Percentiles rank a stretch among this genome's conserved stretches.
Conservation (phyloP, 2,888 invertebrate species). For the Troglohyphantes excavatus region DNA sequence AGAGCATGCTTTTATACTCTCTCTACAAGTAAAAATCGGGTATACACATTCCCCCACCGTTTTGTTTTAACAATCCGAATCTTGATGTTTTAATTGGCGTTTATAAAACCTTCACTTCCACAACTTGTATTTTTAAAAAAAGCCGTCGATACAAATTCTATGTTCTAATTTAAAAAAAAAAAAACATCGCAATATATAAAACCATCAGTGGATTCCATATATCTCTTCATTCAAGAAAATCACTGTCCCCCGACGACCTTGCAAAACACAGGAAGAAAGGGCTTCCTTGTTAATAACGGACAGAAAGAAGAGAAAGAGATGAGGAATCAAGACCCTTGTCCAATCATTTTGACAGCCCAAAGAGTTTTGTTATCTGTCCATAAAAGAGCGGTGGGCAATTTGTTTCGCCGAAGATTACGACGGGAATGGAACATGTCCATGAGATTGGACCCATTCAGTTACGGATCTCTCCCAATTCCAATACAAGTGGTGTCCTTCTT, state of each 20-base stretch:
- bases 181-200: too few species aligned
- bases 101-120: too few species aligned
- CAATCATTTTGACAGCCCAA: constrained; percentile 29
- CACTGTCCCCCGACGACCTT: neutral
- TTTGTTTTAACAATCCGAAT: too few species aligned
- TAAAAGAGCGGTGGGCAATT: constrained; percentile 11
- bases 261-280: neutral
- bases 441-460: neutral
- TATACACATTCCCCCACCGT: too few species aligned
- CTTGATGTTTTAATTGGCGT: too few species aligned
- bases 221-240: constrained; percentile 21
- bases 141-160: too few species aligned
- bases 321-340: neutral
- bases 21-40: too few species aligned
- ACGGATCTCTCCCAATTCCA: neutral
- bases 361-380: constrained; percentile 19
- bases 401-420: neutral
- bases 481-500: neutral
- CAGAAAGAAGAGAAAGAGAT: neutral
- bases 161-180: too few species aligned
- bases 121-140: too few species aligned
- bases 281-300: constrained; percentile 18
- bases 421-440: constrained; percentile 8
- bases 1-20: too few species aligned
- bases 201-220: too few species aligned